Evolutionary conservation across 2,797 vertebrate species (phyloP), one percentile per base, ranked within the genome.

Genomic region (Streptopelia turtur): DNA sequence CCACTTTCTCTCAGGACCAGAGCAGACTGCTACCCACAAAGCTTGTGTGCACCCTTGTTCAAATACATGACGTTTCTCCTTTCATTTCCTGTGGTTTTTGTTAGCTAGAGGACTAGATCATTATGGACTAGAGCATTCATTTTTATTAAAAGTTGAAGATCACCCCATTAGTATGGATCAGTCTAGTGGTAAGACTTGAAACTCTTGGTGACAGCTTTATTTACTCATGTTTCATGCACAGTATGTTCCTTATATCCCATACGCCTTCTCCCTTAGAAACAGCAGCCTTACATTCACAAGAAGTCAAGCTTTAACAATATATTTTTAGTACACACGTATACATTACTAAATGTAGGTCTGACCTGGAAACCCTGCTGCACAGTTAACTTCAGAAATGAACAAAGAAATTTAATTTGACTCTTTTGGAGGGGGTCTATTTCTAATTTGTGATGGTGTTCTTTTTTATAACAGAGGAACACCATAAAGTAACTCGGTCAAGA

Each of bases 151-250:
- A 91, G 79, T 89, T 95, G 76, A 77, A 78, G 71, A 92, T 85
- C 76, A 57, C n/a, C 11, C 65, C 55, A 43, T n/a, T 27, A 92
- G 79, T 61, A 89, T 23, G 13, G 72, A 92, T 91, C 64, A 71
- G 41, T 41, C 21, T 68, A 85, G 69, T 6, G 12, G 28, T 61
- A 87, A 79, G 66, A 53, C 78, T 91, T 84, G 74, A 85, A 93
- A 68, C 37, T 75, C 72, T 78, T 47, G 56, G 31, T 83, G 60
- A 72, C 70, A 94, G 82, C 56, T 91, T 94, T 83, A 93, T 93
- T 96, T 94, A 92, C 89, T 81, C 87, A 20, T 31, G 30, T 74
- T 95, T 90, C 79, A 78, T 50, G 89, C 69, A 91, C 49, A 92
- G 53, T 53, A 77, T 93, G 84, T 87, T 92, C 87, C 79, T 53